These are phyloP conservation scores for Lasioglossum malachurum DNA, from an alignment of 2,888 invertebrate species.

Conservation along the genomic window DNA sequence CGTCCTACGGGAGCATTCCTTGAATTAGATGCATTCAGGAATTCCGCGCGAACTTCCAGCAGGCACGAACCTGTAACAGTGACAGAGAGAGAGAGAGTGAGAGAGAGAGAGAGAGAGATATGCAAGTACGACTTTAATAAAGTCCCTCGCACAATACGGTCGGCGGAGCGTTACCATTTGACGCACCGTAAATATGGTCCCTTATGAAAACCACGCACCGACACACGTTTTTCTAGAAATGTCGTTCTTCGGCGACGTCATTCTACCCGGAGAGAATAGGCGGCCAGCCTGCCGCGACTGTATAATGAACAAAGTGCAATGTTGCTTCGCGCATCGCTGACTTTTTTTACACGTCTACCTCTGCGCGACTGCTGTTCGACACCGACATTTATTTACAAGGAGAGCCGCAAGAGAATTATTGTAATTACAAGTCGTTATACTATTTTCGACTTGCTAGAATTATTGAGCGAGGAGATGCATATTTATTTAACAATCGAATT, in stretches of 20 bases:
- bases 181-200: conserved; percentile 30
- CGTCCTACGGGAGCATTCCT: conserved; percentile 14
- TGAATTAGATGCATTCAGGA: conserved; percentile 37
- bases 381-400: neutral
- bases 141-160: conserved; percentile 36
- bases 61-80: neutral
- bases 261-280: neutral
- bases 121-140: conserved; percentile 51
- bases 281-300: neutral
- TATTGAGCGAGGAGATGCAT: neutral
- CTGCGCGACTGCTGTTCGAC: neutral
- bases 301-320: conserved; percentile 24
- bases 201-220: conserved; percentile 40
- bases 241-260: neutral
- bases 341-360: neutral
- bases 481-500: neutral
- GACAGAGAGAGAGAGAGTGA: neutral
- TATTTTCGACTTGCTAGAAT: too few relatives aligned
- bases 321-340: neutral
- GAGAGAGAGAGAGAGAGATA: neutral
- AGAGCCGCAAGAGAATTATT: neutral
- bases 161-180: conserved; percentile 21
- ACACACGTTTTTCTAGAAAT: conserved; percentile 38
- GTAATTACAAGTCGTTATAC: too few relatives aligned
- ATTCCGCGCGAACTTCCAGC: conserved; percentile 20